Conservation (phyloP, 2,888 invertebrate genomes). For the Himalopsyche anomala region DNA sequence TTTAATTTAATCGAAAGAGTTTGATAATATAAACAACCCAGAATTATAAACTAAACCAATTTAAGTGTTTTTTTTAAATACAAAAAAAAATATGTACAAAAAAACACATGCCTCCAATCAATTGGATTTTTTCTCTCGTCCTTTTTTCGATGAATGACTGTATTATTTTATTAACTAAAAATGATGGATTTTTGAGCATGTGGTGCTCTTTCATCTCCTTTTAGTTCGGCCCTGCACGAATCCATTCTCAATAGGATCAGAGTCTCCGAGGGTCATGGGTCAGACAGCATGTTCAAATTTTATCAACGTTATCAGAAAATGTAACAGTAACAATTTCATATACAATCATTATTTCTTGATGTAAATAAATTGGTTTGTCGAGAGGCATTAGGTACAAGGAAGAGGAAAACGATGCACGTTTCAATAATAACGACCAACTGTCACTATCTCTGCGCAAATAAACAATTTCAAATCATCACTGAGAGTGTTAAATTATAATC, state of each 20-base stretch:
- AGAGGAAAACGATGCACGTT: background rate
- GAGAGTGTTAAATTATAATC: too few relatives aligned
- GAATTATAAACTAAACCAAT: too few relatives aligned
- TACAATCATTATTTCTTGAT: slow-evolving; percentile 2
- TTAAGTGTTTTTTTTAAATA: too few relatives aligned
- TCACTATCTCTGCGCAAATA: background rate
- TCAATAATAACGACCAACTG: background rate
- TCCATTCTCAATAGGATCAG: slow-evolving; percentile 50
- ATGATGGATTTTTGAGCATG: too few relatives aligned
- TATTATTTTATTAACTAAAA: too few relatives aligned
- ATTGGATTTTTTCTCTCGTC: too few relatives aligned
- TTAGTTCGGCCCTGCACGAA: background rate
- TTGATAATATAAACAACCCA: too few relatives aligned
- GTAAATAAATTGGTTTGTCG: slow-evolving; percentile 24
- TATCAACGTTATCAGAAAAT: slow-evolving; percentile 47
- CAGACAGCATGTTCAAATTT: slow-evolving; percentile 53
- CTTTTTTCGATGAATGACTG: too few relatives aligned
- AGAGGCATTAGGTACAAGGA: background rate
- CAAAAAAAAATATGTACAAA: too few relatives aligned
- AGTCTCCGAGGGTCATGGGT: slow-evolving; percentile 60
- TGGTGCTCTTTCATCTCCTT: too few relatives aligned
- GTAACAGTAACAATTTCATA: background rate
- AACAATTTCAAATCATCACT: background rate
- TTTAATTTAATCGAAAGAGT: too few relatives aligned
- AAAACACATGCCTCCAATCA: too few relatives aligned